phyloP scores from a whole-genome alignment of 2,113 vertebrate genomes.

The Urocitellus parryii region DNA sequence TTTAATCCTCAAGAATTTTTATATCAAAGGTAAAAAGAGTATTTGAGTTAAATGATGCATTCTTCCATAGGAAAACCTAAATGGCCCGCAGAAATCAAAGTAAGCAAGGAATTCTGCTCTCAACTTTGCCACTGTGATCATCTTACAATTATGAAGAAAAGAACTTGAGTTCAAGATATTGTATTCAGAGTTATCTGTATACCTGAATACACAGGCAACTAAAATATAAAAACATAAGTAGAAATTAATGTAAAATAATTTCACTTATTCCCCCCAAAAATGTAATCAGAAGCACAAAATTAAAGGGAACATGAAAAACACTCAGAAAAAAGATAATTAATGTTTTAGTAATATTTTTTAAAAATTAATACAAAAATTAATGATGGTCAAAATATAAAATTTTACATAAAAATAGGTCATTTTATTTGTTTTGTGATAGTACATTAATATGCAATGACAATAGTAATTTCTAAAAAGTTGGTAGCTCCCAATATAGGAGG shows the following conservation, averaged over 20 bases:
- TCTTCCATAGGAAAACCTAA: neutral
- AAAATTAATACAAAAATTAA: slow-evolving; percentile 19
- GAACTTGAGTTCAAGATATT: neutral
- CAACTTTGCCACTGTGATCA: neutral
- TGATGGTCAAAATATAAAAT: neutral
- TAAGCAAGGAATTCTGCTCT: neutral
- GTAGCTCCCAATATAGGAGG: neutral
- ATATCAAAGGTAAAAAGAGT: slow-evolving; percentile 8
- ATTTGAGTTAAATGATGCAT: neutral
- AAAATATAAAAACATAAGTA: neutral
- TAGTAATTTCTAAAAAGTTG: neutral
- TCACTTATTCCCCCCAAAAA: neutral
- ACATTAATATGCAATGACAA: neutral
- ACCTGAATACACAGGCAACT: neutral
- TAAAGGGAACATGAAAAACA: slow-evolving; percentile 4
- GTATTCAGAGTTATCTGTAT: neutral
- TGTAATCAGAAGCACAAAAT: neutral
- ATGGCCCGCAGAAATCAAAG: neutral
- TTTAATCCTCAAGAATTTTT: slow-evolving; percentile 23
- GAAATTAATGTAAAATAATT: slow-evolving; percentile 17
- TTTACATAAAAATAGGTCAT: neutral
- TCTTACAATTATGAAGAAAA: neutral
- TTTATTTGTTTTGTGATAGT: neutral
- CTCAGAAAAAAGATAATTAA: neutral
- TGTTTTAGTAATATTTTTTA: neutral